These are phyloP conservation scores for Ptychodera flava DNA, from an alignment of 35 echinoderm and acorn worm genomes.

Conservation along the genomic window DNA sequence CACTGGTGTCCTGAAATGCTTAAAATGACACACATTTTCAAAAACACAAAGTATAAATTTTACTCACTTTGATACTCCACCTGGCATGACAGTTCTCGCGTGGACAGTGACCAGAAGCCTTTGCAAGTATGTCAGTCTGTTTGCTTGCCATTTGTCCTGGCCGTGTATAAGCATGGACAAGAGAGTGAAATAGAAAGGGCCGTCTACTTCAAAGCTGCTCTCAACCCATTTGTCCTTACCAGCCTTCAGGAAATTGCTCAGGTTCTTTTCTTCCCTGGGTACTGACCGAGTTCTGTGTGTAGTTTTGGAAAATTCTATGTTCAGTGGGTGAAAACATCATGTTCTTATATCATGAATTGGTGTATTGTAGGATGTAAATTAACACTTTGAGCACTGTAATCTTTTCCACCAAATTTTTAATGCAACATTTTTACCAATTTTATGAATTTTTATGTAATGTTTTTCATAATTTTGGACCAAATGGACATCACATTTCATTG, in stretches of 20 bases:
- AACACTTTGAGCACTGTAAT: too few relatives aligned
- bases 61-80: constrained; percentile 59
- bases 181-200: constrained; percentile 68
- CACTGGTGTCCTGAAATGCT: too few relatives aligned
- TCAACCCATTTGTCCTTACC: constrained; percentile 84
- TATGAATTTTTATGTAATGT: too few relatives aligned
- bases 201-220: constrained; percentile 87
- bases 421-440: too few relatives aligned
- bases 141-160: constrained; percentile 80
- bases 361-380: too few relatives aligned
- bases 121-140: constrained; percentile 43
- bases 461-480: too few relatives aligned
- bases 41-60: too few relatives aligned
- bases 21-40: too few relatives aligned
- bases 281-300: constrained; percentile 75
- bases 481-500: too few relatives aligned
- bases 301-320: neutral
- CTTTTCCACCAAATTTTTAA: too few relatives aligned
- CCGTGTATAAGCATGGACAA: constrained; percentile 54
- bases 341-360: too few relatives aligned
- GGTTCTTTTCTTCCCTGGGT: constrained; percentile 84
- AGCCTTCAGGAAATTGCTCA: constrained; percentile 60
- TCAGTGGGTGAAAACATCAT: too few relatives aligned
- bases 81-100: constrained; percentile 57
- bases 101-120: constrained; percentile 75